Conservation (phyloP, 2,888 invertebrate species). For the Micoletzkya japonica region DNA sequence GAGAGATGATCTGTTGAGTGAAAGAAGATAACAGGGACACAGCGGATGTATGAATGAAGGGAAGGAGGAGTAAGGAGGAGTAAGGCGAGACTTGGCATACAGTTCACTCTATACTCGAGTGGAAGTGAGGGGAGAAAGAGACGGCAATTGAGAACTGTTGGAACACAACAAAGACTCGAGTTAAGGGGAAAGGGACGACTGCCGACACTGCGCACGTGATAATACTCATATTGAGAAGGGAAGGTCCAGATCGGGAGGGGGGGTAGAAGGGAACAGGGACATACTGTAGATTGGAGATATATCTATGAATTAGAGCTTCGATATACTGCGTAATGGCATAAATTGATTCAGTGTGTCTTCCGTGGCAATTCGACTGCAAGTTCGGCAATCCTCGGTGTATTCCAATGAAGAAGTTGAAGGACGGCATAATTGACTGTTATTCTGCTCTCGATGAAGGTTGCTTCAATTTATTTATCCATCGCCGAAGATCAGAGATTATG, state of each 20-base stretch:
- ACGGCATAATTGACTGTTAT: slow-evolving; percentile 56
- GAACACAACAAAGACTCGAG: too few relatives aligned
- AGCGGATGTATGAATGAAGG: neutral
- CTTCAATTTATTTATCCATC: neutral
- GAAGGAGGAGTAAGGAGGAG: too few relatives aligned
- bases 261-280: neutral
- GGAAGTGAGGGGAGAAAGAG: too few relatives aligned
- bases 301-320: too few relatives aligned
- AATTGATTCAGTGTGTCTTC: slow-evolving; percentile 53
- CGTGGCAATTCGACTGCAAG: slow-evolving; percentile 62
- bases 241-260: neutral
- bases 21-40: neutral
- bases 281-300: too few relatives aligned
- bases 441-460: slow-evolving; percentile 59
- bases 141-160: too few relatives aligned
- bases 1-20: neutral
- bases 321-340: too few relatives aligned
- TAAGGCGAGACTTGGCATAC: too few relatives aligned
- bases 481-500: neutral
- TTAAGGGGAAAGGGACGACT: too few relatives aligned
- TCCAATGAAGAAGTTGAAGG: slow-evolving; percentile 44
- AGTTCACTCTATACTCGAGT: too few relatives aligned
- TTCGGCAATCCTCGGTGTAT: slow-evolving; percentile 58
- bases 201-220: too few relatives aligned
- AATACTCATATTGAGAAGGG: neutral